Base-by-base conservation (phyloP, 2,113 vertebrate species). In the Dromaius novaehollandiae region DNA sequence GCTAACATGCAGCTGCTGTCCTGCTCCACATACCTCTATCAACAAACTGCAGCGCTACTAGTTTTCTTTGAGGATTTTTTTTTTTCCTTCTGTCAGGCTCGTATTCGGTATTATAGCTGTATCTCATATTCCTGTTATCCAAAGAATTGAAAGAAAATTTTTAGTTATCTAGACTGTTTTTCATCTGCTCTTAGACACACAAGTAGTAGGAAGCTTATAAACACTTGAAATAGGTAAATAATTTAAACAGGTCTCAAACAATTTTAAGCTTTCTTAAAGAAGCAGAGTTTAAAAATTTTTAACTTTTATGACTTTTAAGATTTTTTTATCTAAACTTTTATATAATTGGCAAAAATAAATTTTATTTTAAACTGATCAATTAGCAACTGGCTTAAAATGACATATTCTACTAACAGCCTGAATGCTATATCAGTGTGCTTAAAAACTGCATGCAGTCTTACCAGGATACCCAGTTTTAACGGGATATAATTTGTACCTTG, bases 1-100 rank as follows among this genome's bases (percentile, higher is more conserved):
- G 99, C 98, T 98, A 94, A 98, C 98, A 95, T 85, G 97, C 98
- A 96, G 22, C 81, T 98, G 98, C 98, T 96, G 6, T 93, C 97
- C 94, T 96, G 95, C 96, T 97, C 75, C 97, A 98, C 88, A 51
- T 75, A 86, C 77, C 40, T 40, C 88, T 53, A 60, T 61, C 97
- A 66, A 64, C 92, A 28, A 66, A 60, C 68, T 10, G 74, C 64
- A n/a, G 28, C 68, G 7, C 16, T 80, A 55, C 48, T 96, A 24
- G 32, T 76, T 86, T 40, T 87, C 38, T 48, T 5, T 18, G 16
- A 40, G n/a, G n/a, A 58, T 38, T 42, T 5, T 61, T 89, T 21
- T 63, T 80, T 56, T 91, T 95, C 86, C 80, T 21, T n/a, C 20
- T 42, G 76, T 21, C 10, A 65, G 50, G 10, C 6, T 61, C 3